Percentiles rank a stretch among this genome's conserved stretches.
Evolutionary conservation across 1,140 invertebrate genomes (phyloP).

Genomic region (Atta texana): DNA sequence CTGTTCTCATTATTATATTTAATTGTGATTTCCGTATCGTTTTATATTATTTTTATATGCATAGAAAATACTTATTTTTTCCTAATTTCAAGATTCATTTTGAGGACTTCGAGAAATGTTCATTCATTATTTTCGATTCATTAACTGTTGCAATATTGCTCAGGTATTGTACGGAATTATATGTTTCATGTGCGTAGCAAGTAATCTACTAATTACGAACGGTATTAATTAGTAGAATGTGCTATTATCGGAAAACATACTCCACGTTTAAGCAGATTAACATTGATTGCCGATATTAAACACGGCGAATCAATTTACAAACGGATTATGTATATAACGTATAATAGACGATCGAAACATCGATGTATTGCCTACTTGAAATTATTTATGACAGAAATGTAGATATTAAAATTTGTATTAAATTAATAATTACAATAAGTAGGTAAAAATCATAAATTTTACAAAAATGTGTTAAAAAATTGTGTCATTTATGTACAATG

Average conservation of each 20-base stretch:
- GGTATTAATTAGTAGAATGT: slow-evolving; percentile 63
- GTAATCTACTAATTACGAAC: slow-evolving; percentile 60
- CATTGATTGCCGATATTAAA: slow-evolving; percentile 59
- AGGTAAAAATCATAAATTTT: neutral
- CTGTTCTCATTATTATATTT: neutral
- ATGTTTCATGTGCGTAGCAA: slow-evolving; percentile 27
- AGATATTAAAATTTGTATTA: slow-evolving; percentile 18
- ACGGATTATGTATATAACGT: slow-evolving; percentile 51
- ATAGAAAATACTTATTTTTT: neutral
- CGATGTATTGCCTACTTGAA: slow-evolving; percentile 2
- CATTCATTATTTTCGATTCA: slow-evolving; percentile 36
- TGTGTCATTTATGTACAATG: neutral
- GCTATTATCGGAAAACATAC: slow-evolving; percentile 58
- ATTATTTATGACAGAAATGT: slow-evolving; percentile 44
- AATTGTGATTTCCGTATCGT: neutral
- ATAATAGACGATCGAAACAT: slow-evolving; percentile 29
- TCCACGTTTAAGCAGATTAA: slow-evolving; percentile 57
- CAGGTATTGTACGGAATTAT: slow-evolving; percentile 44
- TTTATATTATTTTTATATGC: neutral
- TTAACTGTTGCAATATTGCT: slow-evolving; percentile 46
- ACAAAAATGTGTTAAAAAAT: neutral
- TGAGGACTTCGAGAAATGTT: neutral
- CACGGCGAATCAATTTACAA: slow-evolving; percentile 59
- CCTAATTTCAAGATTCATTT: neutral
- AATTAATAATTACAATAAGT: slow-evolving; percentile 16